These are phyloP conservation scores for Drosophila anomelani DNA, from an alignment of 2,888 invertebrate genomes.

Conservation along the genomic window DNA sequence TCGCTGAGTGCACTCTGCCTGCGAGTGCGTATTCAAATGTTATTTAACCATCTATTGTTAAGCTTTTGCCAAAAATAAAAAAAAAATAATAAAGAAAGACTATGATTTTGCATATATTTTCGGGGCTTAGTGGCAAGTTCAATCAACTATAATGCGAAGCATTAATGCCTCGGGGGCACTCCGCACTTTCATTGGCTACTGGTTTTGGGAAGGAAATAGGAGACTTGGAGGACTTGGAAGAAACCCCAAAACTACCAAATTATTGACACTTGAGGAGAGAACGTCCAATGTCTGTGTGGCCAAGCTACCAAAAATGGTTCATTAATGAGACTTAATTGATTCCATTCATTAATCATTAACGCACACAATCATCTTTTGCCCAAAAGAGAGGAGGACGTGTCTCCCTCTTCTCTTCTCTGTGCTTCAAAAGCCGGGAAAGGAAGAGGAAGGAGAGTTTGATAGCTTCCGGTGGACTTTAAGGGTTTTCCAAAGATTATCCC, in stretches of 20 bases:
- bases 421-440: conserved; percentile 5
- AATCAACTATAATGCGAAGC: conserved; percentile 54
- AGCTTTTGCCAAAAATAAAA: conserved; percentile 54
- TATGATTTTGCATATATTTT: conserved; percentile 74
- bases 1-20: conserved; percentile 20
- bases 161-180: conserved; percentile 19
- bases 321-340: conserved; percentile 83
- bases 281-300: conserved; percentile 49
- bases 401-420: not conserved
- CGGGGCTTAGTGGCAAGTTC: conserved; percentile 40
- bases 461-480: conserved; percentile 41
- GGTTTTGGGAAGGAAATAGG: conserved; percentile 1
- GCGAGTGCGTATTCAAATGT: conserved; percentile 57
- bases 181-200: conserved; percentile 17
- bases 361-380: conserved; percentile 4
- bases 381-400: conserved; percentile 39
- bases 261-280: conserved; percentile 80
- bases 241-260: conserved; percentile 58
- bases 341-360: conserved; percentile 83
- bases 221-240: conserved; percentile 7
- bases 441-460: conserved; percentile 7
- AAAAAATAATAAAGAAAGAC: conserved; percentile 11
- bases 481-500: conserved; percentile 44
- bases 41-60: conserved; percentile 72
- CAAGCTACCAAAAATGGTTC: conserved; percentile 77